Evolutionary conservation across 2,797 vertebrate species (phyloP).

Genomic region (Calcarius lapponicus): DNA sequence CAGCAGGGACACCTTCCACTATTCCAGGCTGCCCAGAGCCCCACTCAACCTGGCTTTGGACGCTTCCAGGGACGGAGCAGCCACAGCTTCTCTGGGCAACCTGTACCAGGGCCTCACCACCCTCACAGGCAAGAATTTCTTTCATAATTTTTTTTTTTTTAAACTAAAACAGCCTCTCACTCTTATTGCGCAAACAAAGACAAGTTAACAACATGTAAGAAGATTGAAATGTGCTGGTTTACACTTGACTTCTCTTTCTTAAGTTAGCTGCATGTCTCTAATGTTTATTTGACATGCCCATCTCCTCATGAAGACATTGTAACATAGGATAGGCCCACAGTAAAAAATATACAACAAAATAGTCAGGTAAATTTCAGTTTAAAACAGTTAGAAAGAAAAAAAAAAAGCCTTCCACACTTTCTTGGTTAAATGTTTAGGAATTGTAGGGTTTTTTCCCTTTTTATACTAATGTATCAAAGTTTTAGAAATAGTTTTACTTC

Average conservation of each 20-base stretch:
- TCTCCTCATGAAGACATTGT: not conserved
- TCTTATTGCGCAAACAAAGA: not conserved
- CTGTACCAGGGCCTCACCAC: not conserved
- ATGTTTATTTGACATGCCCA: not conserved
- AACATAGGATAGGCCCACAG: not conserved
- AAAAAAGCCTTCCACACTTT: not conserved
- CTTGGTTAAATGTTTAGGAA: not conserved
- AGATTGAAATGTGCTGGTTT: not conserved
- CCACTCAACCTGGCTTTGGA: not conserved
- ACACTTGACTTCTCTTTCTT: not conserved
- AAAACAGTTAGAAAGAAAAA: not conserved
- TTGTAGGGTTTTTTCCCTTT: not conserved
- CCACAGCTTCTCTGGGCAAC: not conserved
- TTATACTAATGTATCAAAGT: not conserved
- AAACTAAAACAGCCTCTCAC: not conserved
- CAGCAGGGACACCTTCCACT: not conserved
- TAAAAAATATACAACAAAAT: not conserved
- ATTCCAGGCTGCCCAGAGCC: accelerated
- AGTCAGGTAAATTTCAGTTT: not conserved
- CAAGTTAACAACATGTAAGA: not conserved
- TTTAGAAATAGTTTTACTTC: not conserved
- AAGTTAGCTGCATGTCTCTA: not conserved
- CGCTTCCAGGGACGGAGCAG: not conserved
- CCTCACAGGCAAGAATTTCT: not conserved
- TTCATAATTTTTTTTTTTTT: not conserved